Conservation (phyloP, 2,113 vertebrate genomes). For the Poeciliopsis prolifica region DNA sequence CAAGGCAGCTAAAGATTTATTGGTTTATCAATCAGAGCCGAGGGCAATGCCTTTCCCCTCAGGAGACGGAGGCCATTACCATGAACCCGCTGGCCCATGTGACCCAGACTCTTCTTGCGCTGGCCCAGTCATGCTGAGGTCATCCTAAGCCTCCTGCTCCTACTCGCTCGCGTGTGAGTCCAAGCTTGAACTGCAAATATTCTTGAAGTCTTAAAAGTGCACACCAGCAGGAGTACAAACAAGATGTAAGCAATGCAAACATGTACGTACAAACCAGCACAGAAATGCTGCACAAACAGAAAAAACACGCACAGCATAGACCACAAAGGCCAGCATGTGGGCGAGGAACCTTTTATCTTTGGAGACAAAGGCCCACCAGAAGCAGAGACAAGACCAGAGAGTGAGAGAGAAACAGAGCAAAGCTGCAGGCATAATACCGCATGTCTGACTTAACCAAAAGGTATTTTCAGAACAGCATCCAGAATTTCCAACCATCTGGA, state of each 20-base stretch:
- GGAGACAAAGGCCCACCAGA: slow-evolving; percentile 71
- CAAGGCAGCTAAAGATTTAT: slow-evolving; percentile 95
- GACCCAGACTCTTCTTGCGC: slow-evolving; percentile 66
- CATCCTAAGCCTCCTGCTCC: slow-evolving; percentile 42
- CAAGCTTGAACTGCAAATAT: slow-evolving; percentile 14
- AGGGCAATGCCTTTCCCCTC: slow-evolving; percentile 82
- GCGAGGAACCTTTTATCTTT: slow-evolving; percentile 73
- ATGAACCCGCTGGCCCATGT: slow-evolving; percentile 81
- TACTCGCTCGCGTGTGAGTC: slow-evolving; percentile 23
- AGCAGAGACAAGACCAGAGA: slow-evolving; percentile 55
- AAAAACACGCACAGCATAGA: slow-evolving; percentile 43
- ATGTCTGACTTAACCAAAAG: slow-evolving; percentile 74
- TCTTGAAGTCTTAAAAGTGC: slow-evolving; percentile 42
- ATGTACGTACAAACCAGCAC: slow-evolving; percentile 28
- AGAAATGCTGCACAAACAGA: slow-evolving; percentile 29
- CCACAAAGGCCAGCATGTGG: slow-evolving; percentile 72
- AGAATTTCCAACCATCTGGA: slow-evolving; percentile 76
- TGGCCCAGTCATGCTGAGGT: slow-evolving; percentile 52
- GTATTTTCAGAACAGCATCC: slow-evolving; percentile 69
- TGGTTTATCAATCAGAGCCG: slow-evolving; percentile 96
- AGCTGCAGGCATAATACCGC: slow-evolving; percentile 63
- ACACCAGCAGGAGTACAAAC: slow-evolving; percentile 37
- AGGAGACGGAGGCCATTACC: slow-evolving; percentile 85
- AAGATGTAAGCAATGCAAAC: slow-evolving; percentile 32
- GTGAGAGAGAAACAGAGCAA: slow-evolving; percentile 24